Conservation (phyloP, 2,113 vertebrate species). For the Tragulus kanchil region DNA sequence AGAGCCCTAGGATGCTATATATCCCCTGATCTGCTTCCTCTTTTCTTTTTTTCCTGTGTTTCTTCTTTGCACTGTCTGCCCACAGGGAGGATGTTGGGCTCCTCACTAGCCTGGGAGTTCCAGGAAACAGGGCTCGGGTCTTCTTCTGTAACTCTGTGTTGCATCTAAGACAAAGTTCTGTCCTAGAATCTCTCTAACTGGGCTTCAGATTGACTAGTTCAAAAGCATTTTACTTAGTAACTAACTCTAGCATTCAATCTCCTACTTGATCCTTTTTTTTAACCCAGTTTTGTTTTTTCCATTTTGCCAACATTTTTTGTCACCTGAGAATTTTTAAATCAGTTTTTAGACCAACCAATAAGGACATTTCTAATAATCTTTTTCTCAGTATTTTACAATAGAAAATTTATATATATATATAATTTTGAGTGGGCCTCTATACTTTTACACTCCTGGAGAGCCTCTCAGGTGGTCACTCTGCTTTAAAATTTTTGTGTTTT, state of each 20-base stretch:
- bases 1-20: not conserved
- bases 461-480: not conserved
- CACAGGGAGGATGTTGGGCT: not conserved
- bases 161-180: not conserved
- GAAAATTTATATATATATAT: not conserved
- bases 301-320: not conserved
- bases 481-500: not conserved
- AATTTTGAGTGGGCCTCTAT: not conserved
- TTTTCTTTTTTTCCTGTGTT: not conserved
- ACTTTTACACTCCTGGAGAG: not conserved
- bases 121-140: not conserved
- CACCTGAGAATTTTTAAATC: not conserved
- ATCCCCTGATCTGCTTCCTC: not conserved
- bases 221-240: not conserved
- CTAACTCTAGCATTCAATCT: not conserved
- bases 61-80: not conserved
- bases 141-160: not conserved
- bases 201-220: not conserved
- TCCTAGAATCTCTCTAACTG: not conserved
- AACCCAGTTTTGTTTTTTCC: not conserved
- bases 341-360: not conserved
- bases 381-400: not conserved
- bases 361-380: not conserved
- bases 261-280: not conserved
- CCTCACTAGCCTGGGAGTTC: not conserved